Base-by-base conservation (phyloP, 1,140 invertebrate genomes). In the Heliconius congener region DNA sequence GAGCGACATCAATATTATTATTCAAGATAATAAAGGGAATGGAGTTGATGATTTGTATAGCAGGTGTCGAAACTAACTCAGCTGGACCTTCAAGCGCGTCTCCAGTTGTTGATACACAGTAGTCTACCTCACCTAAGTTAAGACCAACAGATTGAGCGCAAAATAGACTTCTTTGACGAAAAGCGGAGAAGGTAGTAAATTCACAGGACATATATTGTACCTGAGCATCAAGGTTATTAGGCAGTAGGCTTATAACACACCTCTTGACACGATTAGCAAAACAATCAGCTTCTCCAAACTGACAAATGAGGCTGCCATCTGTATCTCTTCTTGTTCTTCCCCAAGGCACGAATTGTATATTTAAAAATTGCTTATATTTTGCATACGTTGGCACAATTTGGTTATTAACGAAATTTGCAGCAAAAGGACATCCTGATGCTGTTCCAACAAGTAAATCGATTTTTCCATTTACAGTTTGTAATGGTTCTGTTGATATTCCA, bases 141-240 rank as follows among this genome's bases (percentile, higher is more conserved):
- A 94, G 60, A 0, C 90, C 89, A 50, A 70, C 81, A 4, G 78
- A 73, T 27, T 77, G 73, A 39, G 86, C 91, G 73, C 93, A 94
- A 1, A 19, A 19, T 34, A 93, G 87, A n/a, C 81, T 85, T n/a
- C 86, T 83, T n/a, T 84, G 81, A 0, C 79, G n/a, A 27, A 84
- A 89, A 0, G 86, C 81, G 30, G 90, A 86, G 11, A 76, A 80
- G 1, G 89, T 85, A 0, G 81, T 77, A 74, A 90, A 94, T 78
- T 95, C 94, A 81, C 94, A 95, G 42, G 73, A 60, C 86, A 95
- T 93, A 77, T 93, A 95, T 23, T 85, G 73, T 9, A 94, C 60
- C 37, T 78, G 77, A 70, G 57, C 77, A 13, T 78, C 72, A 8
- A 57, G 23, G 18, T 78, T 78, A 57, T 72, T 57, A 60, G 50